Percentiles rank a stretch among this genome's conserved stretches.
These are phyloP conservation scores for Sternarchorhynchus goeldii DNA, from an alignment of 2,797 vertebrate genomes.

Conservation along the genomic window DNA sequence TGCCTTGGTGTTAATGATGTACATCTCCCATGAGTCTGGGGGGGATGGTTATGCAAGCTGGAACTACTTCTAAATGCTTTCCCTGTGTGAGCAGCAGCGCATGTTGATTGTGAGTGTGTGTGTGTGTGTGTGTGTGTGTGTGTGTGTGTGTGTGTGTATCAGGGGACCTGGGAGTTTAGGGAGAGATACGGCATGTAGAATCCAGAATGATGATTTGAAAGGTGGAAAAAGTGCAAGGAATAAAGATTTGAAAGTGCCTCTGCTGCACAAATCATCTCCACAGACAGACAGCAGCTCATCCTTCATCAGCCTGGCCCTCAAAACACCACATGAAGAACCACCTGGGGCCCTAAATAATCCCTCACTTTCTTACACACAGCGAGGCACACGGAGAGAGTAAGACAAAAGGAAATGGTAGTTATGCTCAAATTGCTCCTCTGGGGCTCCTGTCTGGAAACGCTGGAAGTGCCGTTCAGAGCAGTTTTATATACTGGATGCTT, in stretches of 20 bases:
- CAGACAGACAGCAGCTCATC: constrained; percentile 34
- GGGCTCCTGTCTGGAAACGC: constrained; percentile 25
- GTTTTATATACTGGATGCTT: constrained; percentile 27
- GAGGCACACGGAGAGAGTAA: constrained; percentile 5
- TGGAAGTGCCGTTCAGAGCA: constrained; percentile 25
- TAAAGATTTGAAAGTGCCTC: neutral
- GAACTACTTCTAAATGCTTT: constrained; percentile 48
- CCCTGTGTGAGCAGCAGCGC: constrained; percentile 43
- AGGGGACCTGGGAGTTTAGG: constrained; percentile 68
- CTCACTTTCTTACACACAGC: constrained; percentile 11
- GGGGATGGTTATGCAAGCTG: constrained; percentile 11
- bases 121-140: constrained; percentile 33
- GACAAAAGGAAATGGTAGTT: constrained; percentile 28
- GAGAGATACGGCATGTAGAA: constrained; percentile 71
- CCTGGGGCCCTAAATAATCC: constrained; percentile 33
- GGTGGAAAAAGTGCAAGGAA: neutral
- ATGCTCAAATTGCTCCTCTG: constrained; percentile 29
- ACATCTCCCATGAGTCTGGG: constrained; percentile 55
- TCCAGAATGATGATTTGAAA: constrained; percentile 58
- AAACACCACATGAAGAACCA: constrained; percentile 32
- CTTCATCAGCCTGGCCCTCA: constrained; percentile 39
- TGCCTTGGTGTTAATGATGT: constrained; percentile 64
- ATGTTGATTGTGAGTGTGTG: constrained; percentile 23
- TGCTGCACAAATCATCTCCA: constrained; percentile 36
- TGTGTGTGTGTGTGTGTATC: constrained; percentile 39